phyloP scores from a whole-genome alignment of 92 coral and sea anemone genomes.

The Porites evermanni region DNA sequence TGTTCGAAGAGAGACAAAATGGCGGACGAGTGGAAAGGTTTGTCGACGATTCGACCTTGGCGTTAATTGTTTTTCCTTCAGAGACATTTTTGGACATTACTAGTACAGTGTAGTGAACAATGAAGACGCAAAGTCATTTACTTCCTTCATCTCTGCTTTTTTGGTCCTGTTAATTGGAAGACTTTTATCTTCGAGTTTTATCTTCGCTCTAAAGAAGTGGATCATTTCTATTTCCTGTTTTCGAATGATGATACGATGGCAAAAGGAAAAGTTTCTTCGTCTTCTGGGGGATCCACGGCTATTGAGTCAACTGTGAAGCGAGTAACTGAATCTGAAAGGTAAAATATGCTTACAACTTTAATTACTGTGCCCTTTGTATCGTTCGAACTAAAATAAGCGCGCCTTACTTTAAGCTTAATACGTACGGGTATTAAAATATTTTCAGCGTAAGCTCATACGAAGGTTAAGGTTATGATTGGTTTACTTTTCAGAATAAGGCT shows the following conservation, averaged over 20 bases:
- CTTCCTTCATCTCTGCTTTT: neutral
- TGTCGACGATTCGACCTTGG: neutral
- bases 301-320: neutral
- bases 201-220: neutral
- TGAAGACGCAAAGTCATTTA: neutral
- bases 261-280: slow-evolving; percentile 16
- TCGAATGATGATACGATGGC: neutral
- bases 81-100: neutral
- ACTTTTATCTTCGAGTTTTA: neutral
- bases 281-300: neutral
- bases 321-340: slow-evolving; percentile 23
- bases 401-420: too few relatives aligned
- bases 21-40: slow-evolving; percentile 58
- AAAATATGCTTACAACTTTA: neutral
- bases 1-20: slow-evolving; percentile 65
- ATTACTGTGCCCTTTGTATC: neutral
- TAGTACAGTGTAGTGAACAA: neutral
- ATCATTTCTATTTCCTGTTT: slow-evolving; percentile 15
- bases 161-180: neutral
- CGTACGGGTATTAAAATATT: too few relatives aligned
- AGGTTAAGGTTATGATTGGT: neutral
- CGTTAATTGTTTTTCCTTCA: neutral
- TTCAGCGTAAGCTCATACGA: too few relatives aligned
- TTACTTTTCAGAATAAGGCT: neutral
- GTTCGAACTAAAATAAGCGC: neutral